phyloP scores from a whole-genome alignment of 2,888 invertebrate species.

The Gisinianus flammeolus region DNA sequence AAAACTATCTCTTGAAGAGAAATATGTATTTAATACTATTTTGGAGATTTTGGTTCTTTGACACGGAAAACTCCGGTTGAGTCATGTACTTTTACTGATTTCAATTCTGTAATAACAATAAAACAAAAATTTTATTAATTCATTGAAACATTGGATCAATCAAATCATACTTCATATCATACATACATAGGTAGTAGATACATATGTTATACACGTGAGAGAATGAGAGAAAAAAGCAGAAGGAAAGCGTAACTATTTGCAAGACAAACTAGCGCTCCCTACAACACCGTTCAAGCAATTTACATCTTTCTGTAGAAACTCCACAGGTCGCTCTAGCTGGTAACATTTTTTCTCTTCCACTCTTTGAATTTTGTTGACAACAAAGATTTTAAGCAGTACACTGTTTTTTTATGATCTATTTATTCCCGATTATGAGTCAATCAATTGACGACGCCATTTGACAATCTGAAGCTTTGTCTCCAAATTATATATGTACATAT shows the following conservation, averaged over 20 bases:
- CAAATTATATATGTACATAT: no score
- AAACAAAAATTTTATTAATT: conserved; percentile 5
- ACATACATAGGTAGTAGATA: not conserved
- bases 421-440: no score
- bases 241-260: not conserved
- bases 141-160: no score
- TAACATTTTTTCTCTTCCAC: not conserved
- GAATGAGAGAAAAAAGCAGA: not conserved
- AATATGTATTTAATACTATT: not conserved
- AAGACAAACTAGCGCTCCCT: not conserved
- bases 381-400: not conserved
- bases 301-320: not conserved
- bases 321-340: not conserved
- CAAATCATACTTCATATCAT: not conserved
- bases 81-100: conserved; percentile 31
- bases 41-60: not conserved
- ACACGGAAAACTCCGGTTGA: conserved; percentile 19
- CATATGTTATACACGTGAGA: not conserved
- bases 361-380: not conserved
- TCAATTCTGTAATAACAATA: conserved; percentile 25
- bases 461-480: no score
- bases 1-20: conserved; percentile 3
- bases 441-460: no score
- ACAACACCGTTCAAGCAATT: not conserved
- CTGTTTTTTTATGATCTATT: not conserved